Conservation (phyloP, 2,888 invertebrate genomes). For the Epirrhoe alternata region DNA sequence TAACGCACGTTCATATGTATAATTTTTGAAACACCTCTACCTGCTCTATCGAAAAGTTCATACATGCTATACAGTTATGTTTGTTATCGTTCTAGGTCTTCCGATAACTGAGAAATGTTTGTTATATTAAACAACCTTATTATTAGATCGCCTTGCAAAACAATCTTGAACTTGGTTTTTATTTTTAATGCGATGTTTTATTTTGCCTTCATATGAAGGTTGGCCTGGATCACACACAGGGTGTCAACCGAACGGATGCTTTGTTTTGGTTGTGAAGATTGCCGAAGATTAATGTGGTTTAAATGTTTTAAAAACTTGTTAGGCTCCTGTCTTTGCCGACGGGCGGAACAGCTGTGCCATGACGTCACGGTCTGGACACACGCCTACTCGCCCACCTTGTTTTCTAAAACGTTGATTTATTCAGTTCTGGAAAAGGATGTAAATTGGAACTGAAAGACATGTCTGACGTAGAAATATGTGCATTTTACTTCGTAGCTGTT, state of each 20-base stretch:
- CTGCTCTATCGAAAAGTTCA: neutral
- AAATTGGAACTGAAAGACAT: constrained; percentile 30
- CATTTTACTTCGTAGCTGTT: constrained; percentile 21
- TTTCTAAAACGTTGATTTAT: constrained; percentile 58
- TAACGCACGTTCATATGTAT: neutral
- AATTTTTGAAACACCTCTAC: neutral
- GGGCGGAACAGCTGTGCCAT: constrained; percentile 59
- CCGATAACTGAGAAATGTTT: constrained; percentile 20
- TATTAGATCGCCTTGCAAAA: constrained; percentile 39
- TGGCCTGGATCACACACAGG: constrained; percentile 38
- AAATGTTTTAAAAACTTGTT: constrained; percentile 55
- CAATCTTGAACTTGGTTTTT: constrained; percentile 54
- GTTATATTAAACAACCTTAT: constrained; percentile 35
- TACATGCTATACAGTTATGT: neutral
- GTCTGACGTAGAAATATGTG: constrained; percentile 26
- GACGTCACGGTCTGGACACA: constrained; percentile 60
- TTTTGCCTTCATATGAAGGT: constrained; percentile 55
- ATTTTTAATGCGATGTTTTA: constrained; percentile 43
- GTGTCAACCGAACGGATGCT: constrained; percentile 45
- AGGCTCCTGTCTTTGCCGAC: constrained; percentile 49
- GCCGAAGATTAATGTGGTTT: constrained; percentile 54
- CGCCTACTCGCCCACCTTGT: constrained; percentile 51
- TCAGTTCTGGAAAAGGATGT: constrained; percentile 47
- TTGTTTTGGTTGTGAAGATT: constrained; percentile 40
- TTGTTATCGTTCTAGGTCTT: neutral